phyloP scores from a whole-genome alignment of 2,888 invertebrate genomes.

The Agrochola circellaris region DNA sequence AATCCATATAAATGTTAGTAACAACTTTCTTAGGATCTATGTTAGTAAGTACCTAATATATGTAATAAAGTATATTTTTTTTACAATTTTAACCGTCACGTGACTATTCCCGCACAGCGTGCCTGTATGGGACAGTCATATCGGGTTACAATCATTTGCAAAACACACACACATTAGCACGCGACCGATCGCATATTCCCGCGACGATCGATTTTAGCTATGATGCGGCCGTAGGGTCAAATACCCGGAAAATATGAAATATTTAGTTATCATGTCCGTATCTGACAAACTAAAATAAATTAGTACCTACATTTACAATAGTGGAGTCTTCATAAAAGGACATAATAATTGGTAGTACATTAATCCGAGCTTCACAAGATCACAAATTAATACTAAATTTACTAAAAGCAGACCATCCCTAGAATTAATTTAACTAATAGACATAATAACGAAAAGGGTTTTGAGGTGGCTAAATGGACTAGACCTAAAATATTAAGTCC shows the following conservation, averaged over 20 bases:
- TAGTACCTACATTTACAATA: background rate
- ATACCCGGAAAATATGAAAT: background rate
- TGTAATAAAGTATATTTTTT: no score
- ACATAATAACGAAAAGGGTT: constrained; percentile 11
- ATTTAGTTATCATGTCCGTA: background rate
- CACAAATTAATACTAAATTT: background rate
- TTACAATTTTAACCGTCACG: no score
- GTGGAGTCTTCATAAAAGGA: background rate
- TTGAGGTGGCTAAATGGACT: background rate
- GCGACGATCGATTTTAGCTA: no score
- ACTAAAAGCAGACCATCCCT: background rate
- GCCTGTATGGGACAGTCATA: no score
- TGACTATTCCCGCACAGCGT: no score
- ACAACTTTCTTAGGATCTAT: no score
- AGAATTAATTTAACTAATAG: constrained; percentile 8
- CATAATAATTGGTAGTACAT: background rate
- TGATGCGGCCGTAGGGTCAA: background rate
- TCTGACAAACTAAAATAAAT: background rate
- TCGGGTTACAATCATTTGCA: no score
- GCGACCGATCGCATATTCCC: no score
- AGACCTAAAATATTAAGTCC: background rate
- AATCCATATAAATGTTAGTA: no score
- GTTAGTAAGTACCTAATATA: no score
- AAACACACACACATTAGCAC: no score
- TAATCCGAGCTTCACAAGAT: background rate